These are phyloP conservation scores for Strigops habroptila DNA, from an alignment of 2,113 vertebrate genomes.

Conservation along the genomic window DNA sequence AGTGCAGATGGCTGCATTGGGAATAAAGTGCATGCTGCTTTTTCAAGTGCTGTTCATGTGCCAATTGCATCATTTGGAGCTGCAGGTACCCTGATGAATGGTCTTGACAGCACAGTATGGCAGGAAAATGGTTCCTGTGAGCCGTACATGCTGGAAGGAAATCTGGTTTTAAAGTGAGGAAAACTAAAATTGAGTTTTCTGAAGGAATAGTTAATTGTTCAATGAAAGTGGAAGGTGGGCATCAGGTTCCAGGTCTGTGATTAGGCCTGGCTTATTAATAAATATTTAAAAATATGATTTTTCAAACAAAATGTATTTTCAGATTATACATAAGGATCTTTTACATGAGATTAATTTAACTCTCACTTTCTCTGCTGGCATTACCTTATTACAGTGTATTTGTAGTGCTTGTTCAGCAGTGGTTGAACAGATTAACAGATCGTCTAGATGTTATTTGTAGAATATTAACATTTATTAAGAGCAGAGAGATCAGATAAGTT, in stretches of 20 bases:
- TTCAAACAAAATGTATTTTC: not conserved
- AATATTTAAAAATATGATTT: not conserved
- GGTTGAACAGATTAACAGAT: not conserved
- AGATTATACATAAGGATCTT: not conserved
- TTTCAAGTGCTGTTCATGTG: not conserved
- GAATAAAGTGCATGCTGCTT: not conserved
- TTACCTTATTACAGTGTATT: not conserved
- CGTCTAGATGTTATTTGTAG: not conserved
- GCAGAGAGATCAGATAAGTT: not conserved
- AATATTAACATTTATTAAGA: not conserved
- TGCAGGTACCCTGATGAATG: not conserved
- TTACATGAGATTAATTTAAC: not conserved
- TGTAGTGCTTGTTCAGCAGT: not conserved
- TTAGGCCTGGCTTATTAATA: not conserved
- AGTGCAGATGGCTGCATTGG: not conserved
- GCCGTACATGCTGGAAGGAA: not conserved
- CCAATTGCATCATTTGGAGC: not conserved
- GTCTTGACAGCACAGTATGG: not conserved
- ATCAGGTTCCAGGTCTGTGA: not conserved
- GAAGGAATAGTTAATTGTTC: not conserved
- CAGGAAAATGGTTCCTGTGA: not conserved
- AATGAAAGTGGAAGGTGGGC: not conserved
- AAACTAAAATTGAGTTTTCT: not conserved
- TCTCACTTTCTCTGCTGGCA: not conserved
- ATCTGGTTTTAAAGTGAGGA: not conserved